Percentiles rank a stretch among this genome's conserved stretches.
phyloP scores from a whole-genome alignment of 2,888 invertebrate species.

The Cephus pygmeus region DNA sequence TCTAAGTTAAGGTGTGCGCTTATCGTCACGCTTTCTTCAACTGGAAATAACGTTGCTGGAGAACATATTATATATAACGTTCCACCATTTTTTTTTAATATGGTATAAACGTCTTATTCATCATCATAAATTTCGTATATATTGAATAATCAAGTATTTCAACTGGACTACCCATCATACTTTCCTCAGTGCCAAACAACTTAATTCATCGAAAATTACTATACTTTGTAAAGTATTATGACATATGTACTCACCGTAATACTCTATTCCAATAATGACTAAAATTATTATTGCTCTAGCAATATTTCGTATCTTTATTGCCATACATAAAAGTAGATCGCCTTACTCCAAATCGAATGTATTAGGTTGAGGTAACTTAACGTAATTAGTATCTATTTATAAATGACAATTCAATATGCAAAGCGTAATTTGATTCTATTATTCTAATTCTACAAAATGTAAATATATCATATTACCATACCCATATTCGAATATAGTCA shows the following conservation, averaged over 20 bases:
- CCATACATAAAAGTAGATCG: background rate
- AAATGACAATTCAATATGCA: background rate
- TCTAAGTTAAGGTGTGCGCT: background rate
- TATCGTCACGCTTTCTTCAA: background rate
- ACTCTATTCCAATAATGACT: background rate
- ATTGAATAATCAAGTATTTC: background rate
- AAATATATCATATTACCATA: background rate
- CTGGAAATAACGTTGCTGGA: background rate
- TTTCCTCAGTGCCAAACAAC: background rate
- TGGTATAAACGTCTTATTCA: background rate
- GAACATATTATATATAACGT: background rate
- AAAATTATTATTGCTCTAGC: background rate
- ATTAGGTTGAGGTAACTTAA: background rate
- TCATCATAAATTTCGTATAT: background rate
- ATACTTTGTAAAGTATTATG: background rate
- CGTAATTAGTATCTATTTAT: background rate
- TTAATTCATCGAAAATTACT: background rate
- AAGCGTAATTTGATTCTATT: background rate
- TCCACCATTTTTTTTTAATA: background rate
- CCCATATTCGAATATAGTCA: background rate
- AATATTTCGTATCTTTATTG: background rate
- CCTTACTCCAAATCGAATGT: background rate
- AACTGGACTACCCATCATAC: background rate
- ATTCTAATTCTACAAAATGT: background rate
- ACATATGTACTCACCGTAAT: background rate